Percentiles rank a stretch among this genome's conserved stretches.
These are phyloP conservation scores for Pogonocichla stellata DNA, from an alignment of 2,113 vertebrate species.

Conservation along the genomic window DNA sequence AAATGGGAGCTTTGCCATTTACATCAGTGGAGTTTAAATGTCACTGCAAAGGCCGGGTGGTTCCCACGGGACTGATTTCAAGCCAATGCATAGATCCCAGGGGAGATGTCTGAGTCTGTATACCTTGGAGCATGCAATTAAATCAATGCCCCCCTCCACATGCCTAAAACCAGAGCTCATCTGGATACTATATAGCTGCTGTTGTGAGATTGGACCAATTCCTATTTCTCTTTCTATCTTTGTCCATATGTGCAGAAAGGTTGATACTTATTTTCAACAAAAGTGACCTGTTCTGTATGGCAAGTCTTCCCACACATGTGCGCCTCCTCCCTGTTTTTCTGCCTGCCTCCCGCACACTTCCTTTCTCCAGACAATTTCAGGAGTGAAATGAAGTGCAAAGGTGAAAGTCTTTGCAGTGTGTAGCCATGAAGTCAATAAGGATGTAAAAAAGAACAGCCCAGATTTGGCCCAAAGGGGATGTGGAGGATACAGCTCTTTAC, in stretches of 20 bases:
- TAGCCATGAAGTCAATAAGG: not conserved
- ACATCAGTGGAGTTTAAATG: slow-evolving; percentile 38
- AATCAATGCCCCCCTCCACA: not conserved
- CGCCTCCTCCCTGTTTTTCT: not conserved
- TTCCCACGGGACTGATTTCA: not conserved
- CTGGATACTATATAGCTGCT: not conserved
- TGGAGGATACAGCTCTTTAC: not conserved
- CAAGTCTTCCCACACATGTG: not conserved
- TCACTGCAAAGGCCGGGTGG: not conserved
- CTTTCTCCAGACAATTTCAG: slow-evolving; percentile 43
- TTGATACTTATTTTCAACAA: not conserved
- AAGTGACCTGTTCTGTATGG: not conserved
- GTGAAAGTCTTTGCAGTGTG: not conserved
- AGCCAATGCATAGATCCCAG: not conserved
- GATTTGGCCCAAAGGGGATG: not conserved
- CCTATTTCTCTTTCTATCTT: not conserved
- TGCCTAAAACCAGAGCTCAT: not conserved
- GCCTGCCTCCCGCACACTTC: slow-evolving; percentile 40
- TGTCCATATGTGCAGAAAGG: not conserved
- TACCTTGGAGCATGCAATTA: not conserved
- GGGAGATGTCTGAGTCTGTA: not conserved
- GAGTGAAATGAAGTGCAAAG: slow-evolving; percentile 32
- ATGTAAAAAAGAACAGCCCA: not conserved
- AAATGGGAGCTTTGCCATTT: slow-evolving; percentile 27
- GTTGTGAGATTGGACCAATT: not conserved